phyloP scores from a whole-genome alignment of 2,113 vertebrate species.

The Prinia subflava region DNA sequence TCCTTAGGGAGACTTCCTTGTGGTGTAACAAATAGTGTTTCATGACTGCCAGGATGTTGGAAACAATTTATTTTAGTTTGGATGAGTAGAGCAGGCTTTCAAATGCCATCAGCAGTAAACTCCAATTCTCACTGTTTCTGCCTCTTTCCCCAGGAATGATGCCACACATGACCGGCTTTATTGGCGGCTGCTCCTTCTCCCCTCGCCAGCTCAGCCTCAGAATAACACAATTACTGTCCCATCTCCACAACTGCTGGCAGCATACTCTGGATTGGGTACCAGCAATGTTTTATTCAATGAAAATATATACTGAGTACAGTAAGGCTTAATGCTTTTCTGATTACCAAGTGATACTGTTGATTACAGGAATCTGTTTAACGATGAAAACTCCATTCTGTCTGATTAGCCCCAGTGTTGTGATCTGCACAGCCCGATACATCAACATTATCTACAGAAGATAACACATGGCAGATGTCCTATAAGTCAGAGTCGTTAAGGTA shows the following conservation, averaged over 20 bases:
- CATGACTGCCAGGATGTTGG: not conserved
- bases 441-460: not conserved
- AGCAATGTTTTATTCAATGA: not conserved
- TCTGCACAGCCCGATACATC: not conserved
- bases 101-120: not conserved
- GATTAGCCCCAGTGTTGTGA: not conserved
- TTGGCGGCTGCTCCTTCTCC: not conserved
- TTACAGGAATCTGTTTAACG: not conserved
- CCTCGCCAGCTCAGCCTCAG: not conserved
- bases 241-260: not conserved
- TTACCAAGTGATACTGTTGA: not conserved
- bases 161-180: not conserved
- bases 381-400: not conserved
- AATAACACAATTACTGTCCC: not conserved
- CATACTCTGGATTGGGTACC: not conserved
- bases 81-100: not conserved
- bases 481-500: not conserved
- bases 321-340: not conserved
- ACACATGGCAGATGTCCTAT: fast-evolving
- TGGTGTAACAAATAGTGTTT: not conserved
- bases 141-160: not conserved
- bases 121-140: not conserved
- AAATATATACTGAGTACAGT: not conserved
- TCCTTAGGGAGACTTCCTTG: not conserved
- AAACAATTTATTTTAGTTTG: not conserved